phyloP scores from a whole-genome alignment of 2,113 vertebrate species.

The Perognathus longimembris region DNA sequence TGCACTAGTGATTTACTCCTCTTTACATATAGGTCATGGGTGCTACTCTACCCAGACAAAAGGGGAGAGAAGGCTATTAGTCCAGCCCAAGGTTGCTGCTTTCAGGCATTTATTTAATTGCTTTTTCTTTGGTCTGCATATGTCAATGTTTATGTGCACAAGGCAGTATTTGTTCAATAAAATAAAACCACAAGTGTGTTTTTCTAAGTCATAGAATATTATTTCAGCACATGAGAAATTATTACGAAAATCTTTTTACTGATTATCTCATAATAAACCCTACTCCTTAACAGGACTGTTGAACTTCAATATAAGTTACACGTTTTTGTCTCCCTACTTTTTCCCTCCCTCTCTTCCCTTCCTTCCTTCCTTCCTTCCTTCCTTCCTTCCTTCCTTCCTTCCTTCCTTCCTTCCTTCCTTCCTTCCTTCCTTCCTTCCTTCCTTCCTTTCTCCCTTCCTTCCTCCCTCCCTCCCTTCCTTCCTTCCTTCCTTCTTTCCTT shows the following conservation, averaged over 20 bases:
- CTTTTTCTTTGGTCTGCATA: background rate
- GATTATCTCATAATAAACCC: background rate
- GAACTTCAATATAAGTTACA: background rate
- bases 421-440: too few species aligned
- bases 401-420: too few species aligned
- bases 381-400: too few species aligned
- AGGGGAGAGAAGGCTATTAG: background rate
- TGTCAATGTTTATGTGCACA: background rate
- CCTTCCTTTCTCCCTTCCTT: too few species aligned
- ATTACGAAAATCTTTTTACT: slow-evolving; percentile 16
- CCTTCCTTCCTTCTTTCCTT: too few species aligned
- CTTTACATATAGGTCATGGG: background rate
- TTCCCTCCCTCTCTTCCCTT: background rate
- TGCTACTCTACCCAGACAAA: background rate
- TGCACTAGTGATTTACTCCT: background rate
- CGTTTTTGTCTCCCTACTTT: background rate
- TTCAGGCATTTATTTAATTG: background rate
- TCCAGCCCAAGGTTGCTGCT: background rate
- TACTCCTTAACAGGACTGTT: background rate
- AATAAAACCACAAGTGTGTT: background rate
- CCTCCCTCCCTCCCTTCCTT: too few species aligned
- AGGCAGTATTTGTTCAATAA: background rate
- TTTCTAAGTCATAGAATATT: slow-evolving; percentile 3
- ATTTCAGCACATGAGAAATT: slow-evolving; percentile 12
- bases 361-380: background rate